A percentile compares a stretch with the other conserved stretches of the same genome.
Evolutionary conservation across 2,888 invertebrate genomes (phyloP).

Genomic region (Azorinus chamasolen): DNA sequence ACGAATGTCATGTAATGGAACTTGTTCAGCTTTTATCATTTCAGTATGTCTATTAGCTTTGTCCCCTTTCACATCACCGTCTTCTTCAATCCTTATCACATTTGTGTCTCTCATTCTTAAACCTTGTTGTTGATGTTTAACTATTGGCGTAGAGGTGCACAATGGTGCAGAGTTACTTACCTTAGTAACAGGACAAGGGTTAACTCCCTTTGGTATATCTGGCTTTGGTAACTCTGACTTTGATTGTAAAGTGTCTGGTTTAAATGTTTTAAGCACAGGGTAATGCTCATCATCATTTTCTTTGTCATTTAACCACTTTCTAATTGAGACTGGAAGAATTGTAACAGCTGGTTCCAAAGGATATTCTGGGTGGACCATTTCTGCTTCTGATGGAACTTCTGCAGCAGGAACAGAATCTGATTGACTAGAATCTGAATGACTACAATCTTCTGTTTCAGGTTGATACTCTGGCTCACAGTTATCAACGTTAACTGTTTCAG

Average conservation of each 20-base stretch:
- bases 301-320: not conserved
- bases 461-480: not conserved
- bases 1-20: not conserved
- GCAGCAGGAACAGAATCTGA: not conserved
- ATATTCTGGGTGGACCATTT: too few species aligned
- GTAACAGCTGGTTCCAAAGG: not conserved
- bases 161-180: constrained; percentile 13
- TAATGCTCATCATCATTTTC: constrained; percentile 1
- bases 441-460: not conserved
- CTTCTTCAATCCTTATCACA: constrained; percentile 14
- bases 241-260: constrained; percentile 1
- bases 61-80: constrained; percentile 36
- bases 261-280: constrained; percentile 14
- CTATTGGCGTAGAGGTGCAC: constrained; percentile 33
- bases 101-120: constrained; percentile 46
- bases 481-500: not conserved
- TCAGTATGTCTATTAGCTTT: not conserved
- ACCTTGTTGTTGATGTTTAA: constrained; percentile 19
- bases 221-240: not conserved
- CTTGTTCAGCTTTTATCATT: constrained; percentile 9
- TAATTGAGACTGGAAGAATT: not conserved
- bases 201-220: not conserved
- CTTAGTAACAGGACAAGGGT: too few species aligned
- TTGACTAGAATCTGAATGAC: not conserved
- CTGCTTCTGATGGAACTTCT: constrained; percentile 1